Conservation (phyloP, 2,888 invertebrate genomes). For the Epinotia demarniana region DNA sequence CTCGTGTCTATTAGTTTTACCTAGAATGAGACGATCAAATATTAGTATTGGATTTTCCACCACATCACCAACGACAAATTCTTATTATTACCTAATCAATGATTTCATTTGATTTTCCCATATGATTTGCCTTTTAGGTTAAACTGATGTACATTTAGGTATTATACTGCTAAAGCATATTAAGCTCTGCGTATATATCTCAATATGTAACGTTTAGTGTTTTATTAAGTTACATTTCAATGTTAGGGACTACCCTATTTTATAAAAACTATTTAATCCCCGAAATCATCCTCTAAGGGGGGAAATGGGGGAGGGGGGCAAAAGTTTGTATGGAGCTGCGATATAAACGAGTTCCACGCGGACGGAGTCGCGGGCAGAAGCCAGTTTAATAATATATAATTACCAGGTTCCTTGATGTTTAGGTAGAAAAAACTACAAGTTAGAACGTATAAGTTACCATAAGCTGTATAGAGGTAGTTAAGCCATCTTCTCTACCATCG, state of each 20-base stretch:
- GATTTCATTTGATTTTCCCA: conserved; percentile 3
- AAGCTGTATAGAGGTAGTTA: conserved; percentile 66
- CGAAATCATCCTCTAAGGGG: no score
- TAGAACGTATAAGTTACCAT: conserved; percentile 58
- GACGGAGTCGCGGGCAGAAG: no score
- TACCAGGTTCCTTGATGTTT: no score
- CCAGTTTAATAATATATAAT: no score
- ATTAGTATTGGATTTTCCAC: conserved; percentile 7
- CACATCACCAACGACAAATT: background rate
- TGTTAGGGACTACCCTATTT: no score
- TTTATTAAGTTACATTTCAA: background rate
- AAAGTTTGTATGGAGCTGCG: no score
- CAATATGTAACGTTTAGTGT: background rate
- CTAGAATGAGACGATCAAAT: conserved; percentile 61
- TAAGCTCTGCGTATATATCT: background rate
- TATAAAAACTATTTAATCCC: no score
- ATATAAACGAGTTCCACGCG: no score
- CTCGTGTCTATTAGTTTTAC: conserved; percentile 71
- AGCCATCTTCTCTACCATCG: conserved; percentile 70
- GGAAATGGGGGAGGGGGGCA: no score
- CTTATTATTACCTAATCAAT: conserved; percentile 3
- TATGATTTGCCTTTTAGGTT: background rate
- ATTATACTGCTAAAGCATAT: background rate
- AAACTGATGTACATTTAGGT: background rate
- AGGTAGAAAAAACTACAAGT: no score